A percentile compares a stretch with the other conserved stretches of the same genome.
phyloP scores from a whole-genome alignment of 2,113 vertebrate species.

The Ranitomeya imitator region DNA sequence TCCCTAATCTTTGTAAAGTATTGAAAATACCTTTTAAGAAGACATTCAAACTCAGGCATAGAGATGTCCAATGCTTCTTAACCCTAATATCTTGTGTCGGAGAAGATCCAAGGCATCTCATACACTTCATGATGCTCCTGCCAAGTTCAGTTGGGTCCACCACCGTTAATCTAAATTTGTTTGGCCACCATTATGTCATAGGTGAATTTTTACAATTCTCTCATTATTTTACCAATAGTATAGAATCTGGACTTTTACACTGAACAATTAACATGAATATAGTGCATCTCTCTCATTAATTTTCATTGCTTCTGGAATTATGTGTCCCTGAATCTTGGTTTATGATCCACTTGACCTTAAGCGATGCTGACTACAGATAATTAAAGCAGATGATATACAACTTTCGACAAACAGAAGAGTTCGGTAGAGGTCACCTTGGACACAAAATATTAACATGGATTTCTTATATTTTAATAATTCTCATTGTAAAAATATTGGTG shows the following conservation, averaged over 20 bases:
- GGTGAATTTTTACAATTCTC: background rate
- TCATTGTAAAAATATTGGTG: background rate
- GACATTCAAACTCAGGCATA: too few relatives aligned
- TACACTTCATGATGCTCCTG: too few relatives aligned
- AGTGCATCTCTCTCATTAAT: conserved; percentile 43
- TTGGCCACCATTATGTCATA: background rate
- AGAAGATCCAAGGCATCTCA: too few relatives aligned
- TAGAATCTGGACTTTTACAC: background rate
- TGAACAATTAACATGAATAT: conserved; percentile 27
- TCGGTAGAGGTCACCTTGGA: conserved; percentile 15
- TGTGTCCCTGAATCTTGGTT: conserved; percentile 20
- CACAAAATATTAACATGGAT: background rate
- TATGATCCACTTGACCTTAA: conserved; percentile 32
- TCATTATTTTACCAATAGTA: conserved; percentile 13
- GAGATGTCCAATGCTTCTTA: too few relatives aligned
- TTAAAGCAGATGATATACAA: conserved; percentile 12
- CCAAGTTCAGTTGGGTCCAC: too few relatives aligned
- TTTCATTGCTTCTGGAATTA: conserved; percentile 35
- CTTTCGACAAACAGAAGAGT: conserved; percentile 7
- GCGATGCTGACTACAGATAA: conserved; percentile 17
- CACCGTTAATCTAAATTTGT: too few relatives aligned
- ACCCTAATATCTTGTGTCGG: too few relatives aligned
- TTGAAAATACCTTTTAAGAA: too few relatives aligned
- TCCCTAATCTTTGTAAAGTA: too few relatives aligned
- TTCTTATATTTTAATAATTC: background rate